Conservation (phyloP, 2,888 invertebrate species). For the Siphlonurus alternatus region DNA sequence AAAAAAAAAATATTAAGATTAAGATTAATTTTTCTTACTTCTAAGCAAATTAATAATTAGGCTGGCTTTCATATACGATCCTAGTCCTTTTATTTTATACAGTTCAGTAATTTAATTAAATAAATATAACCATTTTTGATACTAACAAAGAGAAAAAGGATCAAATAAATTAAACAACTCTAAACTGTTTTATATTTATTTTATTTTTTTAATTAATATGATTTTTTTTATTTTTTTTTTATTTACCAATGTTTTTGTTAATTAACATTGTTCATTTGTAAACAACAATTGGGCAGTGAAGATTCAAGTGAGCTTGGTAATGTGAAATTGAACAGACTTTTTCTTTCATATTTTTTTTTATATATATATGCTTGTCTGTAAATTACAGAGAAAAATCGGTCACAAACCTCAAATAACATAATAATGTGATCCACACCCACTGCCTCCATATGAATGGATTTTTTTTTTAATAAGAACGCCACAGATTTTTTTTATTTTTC, state of each 20-base stretch:
- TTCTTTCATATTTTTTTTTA: constrained; percentile 4
- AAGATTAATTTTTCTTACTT: no score
- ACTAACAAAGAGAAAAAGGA: no score
- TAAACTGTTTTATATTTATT: neutral
- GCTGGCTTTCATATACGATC: no score
- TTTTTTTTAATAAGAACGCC: neutral
- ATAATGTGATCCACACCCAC: neutral
- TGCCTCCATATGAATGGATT: neutral
- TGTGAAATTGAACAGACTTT: constrained; percentile 12
- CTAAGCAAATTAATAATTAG: no score
- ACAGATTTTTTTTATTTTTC: constrained; percentile 11
- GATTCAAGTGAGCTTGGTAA: constrained; percentile 14
- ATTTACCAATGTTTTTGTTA: constrained; percentile 13
- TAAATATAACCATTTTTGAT: no score
- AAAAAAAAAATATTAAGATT: no score
- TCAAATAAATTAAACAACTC: neutral
- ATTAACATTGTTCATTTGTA: constrained; percentile 14
- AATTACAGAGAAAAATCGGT: constrained; percentile 12
- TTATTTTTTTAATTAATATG: constrained; percentile 1
- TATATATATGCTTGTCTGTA: constrained; percentile 10
- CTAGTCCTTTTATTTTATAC: no score
- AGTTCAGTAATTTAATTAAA: no score
- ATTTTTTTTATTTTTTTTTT: constrained; percentile 11
- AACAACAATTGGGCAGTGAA: constrained; percentile 16
- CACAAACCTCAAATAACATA: constrained; percentile 6